Evolutionary conservation across 2,113 vertebrate genomes (phyloP), one percentile per base, ranked within the genome.

Genomic region (Plecotus auritus): DNA sequence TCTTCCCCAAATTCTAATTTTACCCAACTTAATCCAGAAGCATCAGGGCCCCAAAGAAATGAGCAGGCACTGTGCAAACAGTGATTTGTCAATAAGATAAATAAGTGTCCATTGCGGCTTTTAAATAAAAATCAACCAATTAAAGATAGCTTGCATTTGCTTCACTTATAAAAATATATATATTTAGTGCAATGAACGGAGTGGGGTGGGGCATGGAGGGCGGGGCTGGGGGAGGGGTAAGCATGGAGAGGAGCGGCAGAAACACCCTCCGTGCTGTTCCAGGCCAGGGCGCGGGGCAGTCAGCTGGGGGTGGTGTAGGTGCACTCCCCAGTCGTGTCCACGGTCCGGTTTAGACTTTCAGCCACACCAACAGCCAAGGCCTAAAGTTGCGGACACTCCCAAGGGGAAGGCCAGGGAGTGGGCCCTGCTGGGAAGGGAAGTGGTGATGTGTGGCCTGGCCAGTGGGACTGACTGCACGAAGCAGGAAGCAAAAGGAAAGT

Each of bases 101-200:
- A 51, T n/a, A 78, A 72, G 13, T 45, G 12, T 61, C 70, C 20
- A 88, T 40, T 16, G 9, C n/a, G 30, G 30, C 20, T 91, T 91
- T 86, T 78, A 83, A 89, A 92, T 64, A 85, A 30, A 94, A 84
- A 45, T 9, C 30, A 67, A 35, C 2, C 45, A 78, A 28, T 22
- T 45, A 49, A 67, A 92, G 28, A 77, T 3, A 70, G 40, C 10
- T 69, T n/a, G 30, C 35, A 73, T 86, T 88, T 73, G 54, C 28
- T 82, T 64, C 49, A 45, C n/a, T 61, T 90, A 77, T 20, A 42
- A 56, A 32, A 77, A 77, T 54, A 54, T 20, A 88, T 61, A 26
- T 30, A 80, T 12, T 51, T 30, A 85, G 66, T 28, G 3, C n/a
- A 87, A 8, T 42, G 70, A 54, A 32, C 12, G n/a, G 9, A 73